Conservation (phyloP, 2,797 vertebrate species). For the Aplochiton taeniatus region DNA sequence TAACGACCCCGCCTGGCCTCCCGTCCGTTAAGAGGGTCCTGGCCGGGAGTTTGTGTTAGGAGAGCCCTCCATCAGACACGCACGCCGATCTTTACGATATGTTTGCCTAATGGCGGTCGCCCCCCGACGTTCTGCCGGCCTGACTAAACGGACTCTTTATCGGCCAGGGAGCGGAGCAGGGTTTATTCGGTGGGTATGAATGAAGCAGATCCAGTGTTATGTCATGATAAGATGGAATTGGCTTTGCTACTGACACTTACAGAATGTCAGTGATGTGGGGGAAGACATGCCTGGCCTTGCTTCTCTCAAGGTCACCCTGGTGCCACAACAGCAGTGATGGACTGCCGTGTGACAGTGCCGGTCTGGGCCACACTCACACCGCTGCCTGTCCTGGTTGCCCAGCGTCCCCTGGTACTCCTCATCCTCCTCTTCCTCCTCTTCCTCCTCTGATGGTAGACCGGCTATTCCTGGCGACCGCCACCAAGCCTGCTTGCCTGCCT, state of each 20-base stretch:
- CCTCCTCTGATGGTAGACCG: constrained; percentile 33
- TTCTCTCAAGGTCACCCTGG: constrained; percentile 45
- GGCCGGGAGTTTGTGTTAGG: constrained; percentile 20
- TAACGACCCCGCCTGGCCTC: constrained; percentile 46
- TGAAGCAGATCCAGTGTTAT: too few species aligned
- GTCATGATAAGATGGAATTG: too few species aligned
- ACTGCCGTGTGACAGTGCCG: constrained; percentile 48
- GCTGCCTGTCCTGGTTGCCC: constrained; percentile 41
- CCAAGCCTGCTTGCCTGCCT: too few species aligned
- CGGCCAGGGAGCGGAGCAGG: too few species aligned
- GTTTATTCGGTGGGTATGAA: too few species aligned
- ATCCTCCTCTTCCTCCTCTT: too few species aligned
- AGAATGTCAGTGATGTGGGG: constrained; percentile 14
- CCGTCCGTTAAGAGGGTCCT: constrained; percentile 48
- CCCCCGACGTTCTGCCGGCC: too few species aligned
- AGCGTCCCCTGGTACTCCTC: constrained; percentile 50
- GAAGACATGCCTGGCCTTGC: constrained; percentile 51
- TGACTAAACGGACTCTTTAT: too few species aligned
- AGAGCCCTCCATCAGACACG: background rate
- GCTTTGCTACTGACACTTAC: too few species aligned
- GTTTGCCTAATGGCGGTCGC: background rate
- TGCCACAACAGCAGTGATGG: constrained; percentile 43
- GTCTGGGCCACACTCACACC: background rate
- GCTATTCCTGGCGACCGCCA: constrained; percentile 65
- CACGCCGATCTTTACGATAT: background rate